A percentile compares a stretch with the other conserved stretches of the same genome.
Evolutionary conservation across 1,140 invertebrate species (phyloP).

Genomic region (Anagrus nilaparvatae): DNA sequence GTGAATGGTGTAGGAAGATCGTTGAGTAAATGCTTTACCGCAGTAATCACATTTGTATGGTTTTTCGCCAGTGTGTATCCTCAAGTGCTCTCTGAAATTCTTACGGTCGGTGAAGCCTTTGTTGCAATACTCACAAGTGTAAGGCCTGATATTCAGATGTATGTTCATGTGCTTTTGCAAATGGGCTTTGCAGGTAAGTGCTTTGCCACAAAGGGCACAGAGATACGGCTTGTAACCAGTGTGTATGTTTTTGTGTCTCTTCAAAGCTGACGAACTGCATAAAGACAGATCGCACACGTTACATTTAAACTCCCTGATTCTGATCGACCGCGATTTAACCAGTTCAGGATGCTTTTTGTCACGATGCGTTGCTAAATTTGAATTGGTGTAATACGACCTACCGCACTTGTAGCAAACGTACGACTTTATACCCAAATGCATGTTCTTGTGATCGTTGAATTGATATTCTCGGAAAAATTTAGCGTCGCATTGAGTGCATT

Average conservation of each 20-base stretch:
- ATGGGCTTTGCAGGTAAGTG: constrained; percentile 71
- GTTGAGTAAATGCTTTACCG: constrained; percentile 43
- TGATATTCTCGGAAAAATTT: too few species aligned
- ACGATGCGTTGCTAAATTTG: too few species aligned
- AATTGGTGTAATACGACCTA: too few species aligned
- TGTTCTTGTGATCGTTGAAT: too few species aligned
- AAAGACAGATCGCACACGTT: too few species aligned
- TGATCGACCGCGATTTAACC: too few species aligned
- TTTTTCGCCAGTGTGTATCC: constrained; percentile 62
- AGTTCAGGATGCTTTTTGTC: too few species aligned
- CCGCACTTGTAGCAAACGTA: too few species aligned
- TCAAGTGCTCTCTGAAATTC: constrained; percentile 57
- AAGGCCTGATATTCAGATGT: constrained; percentile 50
- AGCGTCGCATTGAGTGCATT: too few species aligned
- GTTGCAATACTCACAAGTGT: constrained; percentile 61
- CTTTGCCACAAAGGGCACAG: constrained; percentile 65
- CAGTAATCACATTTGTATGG: constrained; percentile 55
- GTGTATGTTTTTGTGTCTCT: constrained; percentile 74
- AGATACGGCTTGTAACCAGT: constrained; percentile 71
- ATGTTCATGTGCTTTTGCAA: constrained; percentile 59
- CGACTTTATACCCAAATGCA: too few species aligned
- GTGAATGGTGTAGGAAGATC: constrained; percentile 39
- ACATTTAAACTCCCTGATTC: too few species aligned
- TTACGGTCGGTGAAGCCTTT: constrained; percentile 64
- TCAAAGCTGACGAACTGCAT: too few species aligned